Evolutionary conservation across 2,888 invertebrate species (phyloP).

Genomic region (Molanna angustata): DNA sequence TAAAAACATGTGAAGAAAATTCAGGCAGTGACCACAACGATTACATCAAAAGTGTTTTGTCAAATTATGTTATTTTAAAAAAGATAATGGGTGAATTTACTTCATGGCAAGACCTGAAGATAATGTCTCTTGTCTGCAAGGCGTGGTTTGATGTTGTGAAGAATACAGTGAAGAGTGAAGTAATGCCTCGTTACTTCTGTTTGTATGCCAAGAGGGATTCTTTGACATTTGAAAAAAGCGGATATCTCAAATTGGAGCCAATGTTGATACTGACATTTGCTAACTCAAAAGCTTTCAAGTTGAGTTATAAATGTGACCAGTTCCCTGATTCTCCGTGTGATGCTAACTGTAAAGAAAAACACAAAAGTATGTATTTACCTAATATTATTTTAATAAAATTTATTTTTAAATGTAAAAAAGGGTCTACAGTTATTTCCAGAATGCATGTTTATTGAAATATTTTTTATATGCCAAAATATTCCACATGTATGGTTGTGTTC

Average conservation of each 20-base stretch:
- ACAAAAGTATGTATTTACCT: too few species aligned
- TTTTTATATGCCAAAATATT: too few species aligned
- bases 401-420: too few species aligned
- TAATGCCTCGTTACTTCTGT: conserved; percentile 39
- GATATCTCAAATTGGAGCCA: conserved; percentile 5
- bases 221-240: conserved; percentile 36
- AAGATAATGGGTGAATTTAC: conserved; percentile 43
- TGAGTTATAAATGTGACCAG: conserved; percentile 3
- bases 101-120: conserved; percentile 47
- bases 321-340: conserved; percentile 15
- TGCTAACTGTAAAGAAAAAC: not conserved
- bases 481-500: too few species aligned
- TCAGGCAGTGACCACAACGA: not conserved
- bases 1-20: not conserved
- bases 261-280: conserved; percentile 18
- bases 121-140: conserved; percentile 45
- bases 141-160: conserved; percentile 46
- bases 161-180: conserved; percentile 42
- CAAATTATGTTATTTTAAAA: conserved; percentile 49
- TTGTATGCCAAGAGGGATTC: not conserved
- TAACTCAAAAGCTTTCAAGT: conserved; percentile 1
- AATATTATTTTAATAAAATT: too few species aligned
- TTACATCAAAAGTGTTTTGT: conserved; percentile 35
- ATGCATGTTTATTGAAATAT: too few species aligned
- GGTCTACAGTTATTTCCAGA: too few species aligned